phyloP scores from a whole-genome alignment of 2,888 invertebrate genomes.

The Dioctria rufipes region DNA sequence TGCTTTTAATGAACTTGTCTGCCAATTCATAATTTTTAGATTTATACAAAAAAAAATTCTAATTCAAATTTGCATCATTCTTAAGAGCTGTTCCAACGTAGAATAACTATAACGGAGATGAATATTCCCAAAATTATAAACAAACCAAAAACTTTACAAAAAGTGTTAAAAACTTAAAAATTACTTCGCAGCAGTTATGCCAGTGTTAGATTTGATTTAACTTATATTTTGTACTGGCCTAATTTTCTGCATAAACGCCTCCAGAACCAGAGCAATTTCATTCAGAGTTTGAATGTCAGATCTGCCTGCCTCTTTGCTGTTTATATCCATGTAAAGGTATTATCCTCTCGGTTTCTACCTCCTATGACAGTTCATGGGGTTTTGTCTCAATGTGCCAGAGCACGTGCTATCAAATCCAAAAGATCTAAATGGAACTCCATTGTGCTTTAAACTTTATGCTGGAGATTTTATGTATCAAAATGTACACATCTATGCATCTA shows the following conservation, averaged over 20 bases:
- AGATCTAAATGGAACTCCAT: constrained; percentile 53
- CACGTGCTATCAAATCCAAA: constrained; percentile 49
- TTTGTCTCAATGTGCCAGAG: constrained; percentile 46
- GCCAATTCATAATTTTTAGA: too few relatives aligned
- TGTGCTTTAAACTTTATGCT: constrained; percentile 49
- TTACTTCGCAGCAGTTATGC: background rate
- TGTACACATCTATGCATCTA: background rate
- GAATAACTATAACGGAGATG: too few relatives aligned
- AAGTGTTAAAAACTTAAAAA: constrained; percentile 22
- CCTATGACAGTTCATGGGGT: constrained; percentile 46
- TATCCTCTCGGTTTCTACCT: constrained; percentile 40
- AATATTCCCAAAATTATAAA: too few relatives aligned
- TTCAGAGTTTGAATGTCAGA: constrained; percentile 35
- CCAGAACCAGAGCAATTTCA: constrained; percentile 13
- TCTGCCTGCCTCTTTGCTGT: constrained; percentile 35
- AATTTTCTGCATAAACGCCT: constrained; percentile 48
- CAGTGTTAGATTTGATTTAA: constrained; percentile 41
- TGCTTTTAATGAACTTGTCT: too few relatives aligned
- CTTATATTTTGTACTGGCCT: constrained; percentile 9
- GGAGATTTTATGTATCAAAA: background rate
- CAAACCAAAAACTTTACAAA: background rate
- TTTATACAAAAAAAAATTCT: too few relatives aligned
- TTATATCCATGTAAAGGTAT: constrained; percentile 46
- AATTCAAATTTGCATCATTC: too few relatives aligned
- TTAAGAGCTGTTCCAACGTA: too few relatives aligned